Conservation (phyloP, 2,888 invertebrate genomes). For the Mythimna pallens region DNA sequence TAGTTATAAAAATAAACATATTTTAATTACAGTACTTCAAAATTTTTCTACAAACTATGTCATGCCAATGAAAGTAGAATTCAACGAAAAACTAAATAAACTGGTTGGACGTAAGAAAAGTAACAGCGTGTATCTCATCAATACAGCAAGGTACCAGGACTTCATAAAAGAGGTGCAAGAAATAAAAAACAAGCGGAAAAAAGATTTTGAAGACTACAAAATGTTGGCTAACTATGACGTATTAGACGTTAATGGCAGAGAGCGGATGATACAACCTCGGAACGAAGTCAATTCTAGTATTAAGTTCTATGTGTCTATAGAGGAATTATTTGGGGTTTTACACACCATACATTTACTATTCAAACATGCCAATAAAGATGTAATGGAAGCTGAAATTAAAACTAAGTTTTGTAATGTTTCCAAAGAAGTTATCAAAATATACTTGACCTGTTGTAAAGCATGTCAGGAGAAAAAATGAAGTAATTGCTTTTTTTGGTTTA, state of each 20-base stretch:
- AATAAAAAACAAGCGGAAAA: conserved; percentile 73
- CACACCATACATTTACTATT: conserved; percentile 84
- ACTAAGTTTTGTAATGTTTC: conserved; percentile 84
- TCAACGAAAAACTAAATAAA: conserved; percentile 75
- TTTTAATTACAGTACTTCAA: conserved; percentile 69
- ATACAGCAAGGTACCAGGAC: conserved; percentile 73
- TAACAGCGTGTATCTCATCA: conserved; percentile 78
- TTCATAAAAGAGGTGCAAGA: conserved; percentile 78
- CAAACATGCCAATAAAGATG: conserved; percentile 76
- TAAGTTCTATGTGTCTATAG: conserved; percentile 79
- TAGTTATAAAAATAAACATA: conserved; percentile 5
- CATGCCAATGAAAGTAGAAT: conserved; percentile 76
- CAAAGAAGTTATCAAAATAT: conserved; percentile 82
- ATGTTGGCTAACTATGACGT: conserved; percentile 81
- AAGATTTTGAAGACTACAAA: conserved; percentile 80
- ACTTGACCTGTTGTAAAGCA: conserved; percentile 77
- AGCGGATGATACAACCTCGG: conserved; percentile 77
- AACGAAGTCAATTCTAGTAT: conserved; percentile 67
- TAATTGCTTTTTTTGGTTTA: background rate
- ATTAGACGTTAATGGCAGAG: conserved; percentile 71
- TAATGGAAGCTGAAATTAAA: conserved; percentile 78
- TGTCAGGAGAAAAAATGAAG: conserved; percentile 64
- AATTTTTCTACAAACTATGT: conserved; percentile 68
- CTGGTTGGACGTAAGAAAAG: conserved; percentile 77
- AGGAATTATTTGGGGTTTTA: conserved; percentile 81